Base-by-base conservation (phyloP, 2,797 vertebrate species). In the Austrolebias charrua region DNA sequence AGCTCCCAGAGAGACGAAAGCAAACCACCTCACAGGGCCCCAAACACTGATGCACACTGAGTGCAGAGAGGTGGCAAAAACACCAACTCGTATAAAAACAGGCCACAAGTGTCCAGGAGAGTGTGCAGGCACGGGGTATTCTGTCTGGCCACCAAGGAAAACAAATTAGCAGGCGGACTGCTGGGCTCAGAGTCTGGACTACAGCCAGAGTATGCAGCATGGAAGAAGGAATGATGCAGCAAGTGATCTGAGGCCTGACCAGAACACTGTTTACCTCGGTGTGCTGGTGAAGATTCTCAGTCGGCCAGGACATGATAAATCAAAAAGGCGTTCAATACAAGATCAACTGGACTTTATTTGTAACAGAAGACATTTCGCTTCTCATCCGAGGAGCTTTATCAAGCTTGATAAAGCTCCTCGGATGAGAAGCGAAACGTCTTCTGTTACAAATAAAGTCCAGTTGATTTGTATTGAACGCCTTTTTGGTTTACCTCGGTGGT, bases 101-200 rank as follows among this genome's bases (percentile, higher is more conserved):
- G 15, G 69, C 24, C 50, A 11, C 4, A 49, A 70, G 57, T 55
- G 63, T 67, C 44, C 55, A 72, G 54, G 46, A 75, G 60, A 71
- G 78, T 63, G 69, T 71, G 61, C 49, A 47, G 55, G 56, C 19
- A 60, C 51, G 55, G 46, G 43, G 46, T 53, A 11, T 58, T 58
- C 54, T 60, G 73, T 71, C 58, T 50, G 59, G 56, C 50, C 62
- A 74, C 51, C 53, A 66, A 50, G 63, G 69, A 51, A 63, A 73
- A 70, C 12, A 74, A 40, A 66, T 81, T 53, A 80, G 55, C 69
- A 69, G 62, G 48, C 11, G 1, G 66, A 60, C 70, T 78, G 61
- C 70, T 73, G 63, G 59, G 43, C 63, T 44, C 15, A 56, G 61
- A 70, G 38, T 59, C 53, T 80, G 75, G 73, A 80, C 44, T 11